Base-by-base conservation (phyloP, 2,797 vertebrate genomes). In the Carcharodon carcharias region DNA sequence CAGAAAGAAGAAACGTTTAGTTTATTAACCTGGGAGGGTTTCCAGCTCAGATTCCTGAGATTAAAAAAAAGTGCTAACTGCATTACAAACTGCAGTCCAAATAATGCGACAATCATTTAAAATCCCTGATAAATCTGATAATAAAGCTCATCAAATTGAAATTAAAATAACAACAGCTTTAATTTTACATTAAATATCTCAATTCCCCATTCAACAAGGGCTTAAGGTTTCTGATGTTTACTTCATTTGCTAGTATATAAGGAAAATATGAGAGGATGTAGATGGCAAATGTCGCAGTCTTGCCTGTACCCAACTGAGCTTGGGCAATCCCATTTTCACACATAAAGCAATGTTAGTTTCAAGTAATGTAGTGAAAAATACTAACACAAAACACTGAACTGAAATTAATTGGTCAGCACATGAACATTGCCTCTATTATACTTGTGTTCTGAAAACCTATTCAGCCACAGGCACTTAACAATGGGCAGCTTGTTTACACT, bases 231-330 rank as follows among this genome's bases (percentile, higher is more conserved):
- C 80, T 45, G 40, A 45, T 5, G 18, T 45, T 82, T 82, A 82
- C 16, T 45, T 6, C 4, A 82, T 45, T 4, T 45, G 80, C 18
- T 45, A 82, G 80, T 45, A 40, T 77, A n/a, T 11, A 82, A 45
- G 40, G 40, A 45, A 96, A 85, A 26, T 85, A 18, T 63, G 9
- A 91, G 50, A 96, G 87, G 31, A 96, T 93, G 63, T 89, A 89
- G 50, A 96, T 96, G 8, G 91, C 91, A 95, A 96, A 96, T 5
- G 54, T 67, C 31, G 54, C 91, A 28, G 91, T 96, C 35, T 96
- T 96, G 26, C 56, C 96, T 58, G 89, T 96, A 31, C n/a, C 96
- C 28, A 88, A 96, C 18, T 96, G 96, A 91, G 96, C 96, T 69
- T 96, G 96, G 35, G 89, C 50, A 91, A 96, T 96, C 54, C 61